Base-by-base conservation (phyloP, 2,113 vertebrate genomes). In the Vulpes lagopus region DNA sequence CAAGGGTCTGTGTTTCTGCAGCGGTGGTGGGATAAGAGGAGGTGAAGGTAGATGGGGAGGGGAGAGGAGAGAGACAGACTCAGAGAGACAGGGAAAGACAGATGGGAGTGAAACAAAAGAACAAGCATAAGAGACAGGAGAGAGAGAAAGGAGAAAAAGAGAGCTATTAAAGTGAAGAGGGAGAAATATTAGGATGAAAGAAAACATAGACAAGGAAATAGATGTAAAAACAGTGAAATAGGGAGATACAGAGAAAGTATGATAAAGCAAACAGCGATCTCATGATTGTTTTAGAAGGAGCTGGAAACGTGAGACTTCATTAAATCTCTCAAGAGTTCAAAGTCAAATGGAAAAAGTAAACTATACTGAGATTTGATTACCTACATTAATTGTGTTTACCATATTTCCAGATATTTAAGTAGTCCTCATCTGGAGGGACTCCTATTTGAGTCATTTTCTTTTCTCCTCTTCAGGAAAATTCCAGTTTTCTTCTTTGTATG, bases 391-490 rank as follows among this genome's bases (percentile, higher is more conserved):
- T 57, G 65, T 55, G 25, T 79, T 79, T 78, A 35, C 5, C 27
- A 62, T 51, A 4, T 67, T 83, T 79, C 78, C 93, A 96, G 85
- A 55, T 57, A 71, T 17, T 87, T 64, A 74, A 12, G 23, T 35
- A 71, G 78, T 85, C 20, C 9, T 7, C 19, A 19, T 25, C 14
- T 43, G 32, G 49, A 96, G 38, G 20, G 82, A 86, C 78, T 98
- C 60, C 86, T 94, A 62, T 27, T 76, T 74, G 35, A 96, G 8
- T 95, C 94, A 94, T 95, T 95, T 59, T 87, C 8, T 86, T 94
- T 20, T 98, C 96, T 98, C 74, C 96, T 94, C 96, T 97, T 89
- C 93, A 99, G 99, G 99, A 98, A 98, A 97, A 97, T 98, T 97
- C 97, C 98, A 93, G 90, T 97, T 98, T 98, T 98, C 96, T 98